Base-by-base conservation (phyloP, 2,888 invertebrate genomes). In the Poecilus cupreus region DNA sequence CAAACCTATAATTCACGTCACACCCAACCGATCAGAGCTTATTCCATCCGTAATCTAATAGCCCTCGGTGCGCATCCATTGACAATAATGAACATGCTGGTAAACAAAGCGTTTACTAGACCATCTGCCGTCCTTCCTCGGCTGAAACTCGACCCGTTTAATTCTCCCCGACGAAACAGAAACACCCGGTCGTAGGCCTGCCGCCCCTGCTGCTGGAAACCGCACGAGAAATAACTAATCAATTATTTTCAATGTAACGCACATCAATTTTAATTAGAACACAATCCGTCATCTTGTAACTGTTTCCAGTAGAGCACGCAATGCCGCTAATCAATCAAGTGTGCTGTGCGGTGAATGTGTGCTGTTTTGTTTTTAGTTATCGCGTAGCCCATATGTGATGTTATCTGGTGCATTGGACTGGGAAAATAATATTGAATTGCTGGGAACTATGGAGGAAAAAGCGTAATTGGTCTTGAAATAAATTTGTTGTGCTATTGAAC, bases 231-330 rank as follows among this genome's bases (percentile, higher is more conserved):
- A 77, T 60, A 77, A 22, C 24, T 77, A 77, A 77, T 77, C 77
- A 77, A 77, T 77, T 77, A 77, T 64, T 20, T 64, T 39, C 60
- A 54, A 77, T 77, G 77, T 77, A 77, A 77, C 77, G 77, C 77
- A 77, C 77, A 77, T 77, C 64, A 60, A 43, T 77, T 77, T 77
- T 77, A 77, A 77, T 77, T 77, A 77, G 37, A 68, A n/a, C 32
- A 18, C 13, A 13, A 37, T 68, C 37, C 37, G 64, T 68, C 64
- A 68, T 68, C 64, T 37, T 37, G 10, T 68, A 68, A 68, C 64
- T 60, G 60, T 60, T 60, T 60, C 60, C 51, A 60, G 13, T 26
- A 32, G 32, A 60, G 26, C 37, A 68, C 20, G 64, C 64, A 68
- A 32, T 68, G 10, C 32, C 10, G 18, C 64, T 68, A 60, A 60